A percentile compares a stretch with the other conserved stretches of the same genome.
phyloP scores from a whole-genome alignment of 2,797 vertebrate species.

The Coccyzus lansbergi region DNA sequence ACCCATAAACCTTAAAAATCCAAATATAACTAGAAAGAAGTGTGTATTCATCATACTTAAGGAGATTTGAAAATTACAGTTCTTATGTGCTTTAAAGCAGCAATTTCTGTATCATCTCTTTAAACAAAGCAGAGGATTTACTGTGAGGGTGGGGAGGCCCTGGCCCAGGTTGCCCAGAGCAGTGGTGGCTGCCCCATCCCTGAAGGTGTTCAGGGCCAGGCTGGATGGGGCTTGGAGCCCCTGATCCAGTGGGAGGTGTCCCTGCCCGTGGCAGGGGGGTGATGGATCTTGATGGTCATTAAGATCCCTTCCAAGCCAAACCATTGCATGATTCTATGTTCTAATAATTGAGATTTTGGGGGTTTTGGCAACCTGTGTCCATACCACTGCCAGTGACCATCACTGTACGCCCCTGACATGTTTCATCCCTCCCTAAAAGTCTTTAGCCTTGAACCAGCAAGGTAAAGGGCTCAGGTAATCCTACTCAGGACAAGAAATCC shows the following conservation, averaged over 20 bases:
- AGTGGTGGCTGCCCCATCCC: too few species aligned
- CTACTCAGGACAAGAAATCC: neutral
- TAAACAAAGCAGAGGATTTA: neutral
- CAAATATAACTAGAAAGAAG: neutral
- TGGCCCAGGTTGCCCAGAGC: too few species aligned
- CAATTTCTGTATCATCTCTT: neutral
- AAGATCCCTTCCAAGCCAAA: too few species aligned
- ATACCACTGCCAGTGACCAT: neutral
- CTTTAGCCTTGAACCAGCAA: neutral
- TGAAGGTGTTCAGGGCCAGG: too few species aligned
- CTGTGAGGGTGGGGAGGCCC: too few species aligned
- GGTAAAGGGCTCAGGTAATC: neutral
- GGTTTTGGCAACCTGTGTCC: neutral
- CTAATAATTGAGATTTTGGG: neutral
- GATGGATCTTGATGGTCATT: too few species aligned
- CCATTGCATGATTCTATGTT: neutral
- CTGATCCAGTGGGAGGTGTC: too few species aligned
- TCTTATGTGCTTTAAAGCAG: neutral
- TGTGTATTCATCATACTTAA: neutral
- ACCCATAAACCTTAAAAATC: neutral
- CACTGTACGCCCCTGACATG: accelerated
- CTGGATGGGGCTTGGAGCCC: too few species aligned
- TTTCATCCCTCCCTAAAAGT: neutral
- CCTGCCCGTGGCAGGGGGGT: too few species aligned
- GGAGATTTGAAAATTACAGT: neutral